Base-by-base conservation (phyloP, 1,140 invertebrate species). In the Lordiphosa stackelbergi region DNA sequence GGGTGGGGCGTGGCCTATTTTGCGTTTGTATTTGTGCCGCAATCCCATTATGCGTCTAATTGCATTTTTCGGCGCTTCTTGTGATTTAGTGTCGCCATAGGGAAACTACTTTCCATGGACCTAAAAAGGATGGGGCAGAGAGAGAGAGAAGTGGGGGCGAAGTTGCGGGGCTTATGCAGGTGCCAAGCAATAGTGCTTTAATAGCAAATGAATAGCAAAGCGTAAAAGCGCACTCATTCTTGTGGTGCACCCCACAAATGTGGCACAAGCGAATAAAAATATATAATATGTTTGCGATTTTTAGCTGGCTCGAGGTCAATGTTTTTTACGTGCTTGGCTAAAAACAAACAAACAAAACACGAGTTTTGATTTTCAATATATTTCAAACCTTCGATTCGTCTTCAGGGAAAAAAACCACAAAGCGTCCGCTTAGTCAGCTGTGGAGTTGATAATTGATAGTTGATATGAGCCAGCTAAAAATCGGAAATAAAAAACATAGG, bases 31-130 rank as follows among this genome's bases (percentile, higher is more conserved):
- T 53, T 63, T 65, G 51, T 43, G 47, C 63, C 46, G 41, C 54
- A 47, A 55, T 53, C 34, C 49, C 48, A 49, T 62, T 79, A 81
- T 81, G 75, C 77, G 53, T 79, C 74, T 79, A 79, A 79, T 79
- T 79, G 74, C 74, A 79, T 79, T 79, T 81, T 58, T 53, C 43
- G 43, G 13, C 68, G 37, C 51, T 43, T 35, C 11, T 58, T 37
- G 59, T 55, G 58, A 68, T 53, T 65, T 69, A 66, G 57, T 49
- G 56, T 54, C 35, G 36, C 54, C 47, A 38, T 60, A 64, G 46
- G 46, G 59, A 64, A n/a, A n/a, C n/a, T 59, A 51, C 54, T 59
- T 64, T 69, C 65, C 43, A 64, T 61, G 51, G 19, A 22, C 8
- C 11, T n/a, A n/a, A 28, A 45, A 11, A 45, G 42, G n/a, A 12